Percentiles rank a stretch among this genome's conserved stretches.
phyloP scores from a whole-genome alignment of 2,113 vertebrate genomes.

The Caranx ignobilis region DNA sequence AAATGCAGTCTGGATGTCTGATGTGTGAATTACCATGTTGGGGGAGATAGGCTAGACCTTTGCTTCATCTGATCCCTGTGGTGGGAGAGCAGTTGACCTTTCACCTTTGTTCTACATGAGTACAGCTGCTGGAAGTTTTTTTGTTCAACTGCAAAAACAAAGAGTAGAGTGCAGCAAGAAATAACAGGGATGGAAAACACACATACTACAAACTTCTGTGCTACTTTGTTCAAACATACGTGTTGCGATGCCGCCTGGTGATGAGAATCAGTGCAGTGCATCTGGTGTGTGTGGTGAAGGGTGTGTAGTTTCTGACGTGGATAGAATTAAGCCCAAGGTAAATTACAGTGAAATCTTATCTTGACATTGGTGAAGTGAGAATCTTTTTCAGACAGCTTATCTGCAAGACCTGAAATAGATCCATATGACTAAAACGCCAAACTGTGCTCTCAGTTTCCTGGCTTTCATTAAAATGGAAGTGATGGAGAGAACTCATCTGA shows the following conservation, averaged over 20 bases:
- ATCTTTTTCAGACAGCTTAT: not conserved
- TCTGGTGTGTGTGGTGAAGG: too few relatives aligned
- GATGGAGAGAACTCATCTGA: not conserved
- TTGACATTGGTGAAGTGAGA: not conserved
- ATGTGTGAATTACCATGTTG: conserved; percentile 19
- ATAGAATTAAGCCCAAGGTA: not conserved
- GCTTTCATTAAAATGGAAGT: conserved; percentile 5
- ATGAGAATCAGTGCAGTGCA: not conserved
- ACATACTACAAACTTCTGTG: not conserved
- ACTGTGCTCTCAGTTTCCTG: conserved; percentile 13
- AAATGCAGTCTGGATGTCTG: not conserved
- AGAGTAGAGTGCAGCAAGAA: not conserved
- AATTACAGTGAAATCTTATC: not conserved
- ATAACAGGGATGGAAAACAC: not conserved
- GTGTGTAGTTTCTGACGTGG: not conserved
- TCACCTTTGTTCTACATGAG: conserved; percentile 37
- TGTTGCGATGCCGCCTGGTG: not conserved
- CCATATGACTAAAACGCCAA: not conserved
- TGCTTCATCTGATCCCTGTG: conserved; percentile 25
- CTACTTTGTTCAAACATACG: not conserved
- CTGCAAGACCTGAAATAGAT: conserved; percentile 25
- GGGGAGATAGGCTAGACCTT: conserved; percentile 13
- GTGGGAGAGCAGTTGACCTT: conserved; percentile 41
- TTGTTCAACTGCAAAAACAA: not conserved
- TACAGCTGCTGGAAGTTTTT: conserved; percentile 7